These are phyloP conservation scores for Petrocephalus sullivani DNA, from an alignment of 2,797 vertebrate genomes.

Conservation along the genomic window DNA sequence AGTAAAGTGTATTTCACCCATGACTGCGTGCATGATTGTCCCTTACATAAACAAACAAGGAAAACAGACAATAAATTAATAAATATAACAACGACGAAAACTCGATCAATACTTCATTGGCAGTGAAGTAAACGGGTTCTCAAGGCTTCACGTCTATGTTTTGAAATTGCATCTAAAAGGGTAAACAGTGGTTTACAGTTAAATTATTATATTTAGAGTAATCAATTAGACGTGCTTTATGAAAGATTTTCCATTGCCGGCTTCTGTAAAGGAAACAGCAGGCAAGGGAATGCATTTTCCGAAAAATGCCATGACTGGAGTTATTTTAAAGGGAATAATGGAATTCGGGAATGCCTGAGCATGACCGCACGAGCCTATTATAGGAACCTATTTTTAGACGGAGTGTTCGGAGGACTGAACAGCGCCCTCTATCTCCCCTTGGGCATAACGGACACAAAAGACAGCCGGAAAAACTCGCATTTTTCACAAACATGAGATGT, in stretches of 20 bases:
- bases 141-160: background rate
- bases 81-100: background rate
- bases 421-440: background rate
- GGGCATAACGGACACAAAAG: background rate
- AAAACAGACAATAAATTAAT: background rate
- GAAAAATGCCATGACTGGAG: slow-evolving; percentile 3
- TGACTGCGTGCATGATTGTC: background rate
- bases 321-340: background rate
- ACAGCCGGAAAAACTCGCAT: background rate
- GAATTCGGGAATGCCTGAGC: background rate
- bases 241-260: background rate
- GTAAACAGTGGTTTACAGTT: background rate
- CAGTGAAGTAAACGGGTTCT: background rate
- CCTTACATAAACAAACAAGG: background rate
- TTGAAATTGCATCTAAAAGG: background rate
- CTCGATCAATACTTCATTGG: background rate
- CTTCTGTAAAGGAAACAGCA: background rate
- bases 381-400: background rate
- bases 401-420: background rate
- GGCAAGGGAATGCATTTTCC: background rate
- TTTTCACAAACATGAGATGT: background rate
- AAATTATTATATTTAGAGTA: background rate
- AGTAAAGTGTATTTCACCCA: background rate
- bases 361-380: background rate
- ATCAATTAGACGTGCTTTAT: background rate